A percentile compares a stretch with the other conserved stretches of the same genome.
Conservation (phyloP, 2,888 invertebrate genomes). For the Dryadula phaetusa region DNA sequence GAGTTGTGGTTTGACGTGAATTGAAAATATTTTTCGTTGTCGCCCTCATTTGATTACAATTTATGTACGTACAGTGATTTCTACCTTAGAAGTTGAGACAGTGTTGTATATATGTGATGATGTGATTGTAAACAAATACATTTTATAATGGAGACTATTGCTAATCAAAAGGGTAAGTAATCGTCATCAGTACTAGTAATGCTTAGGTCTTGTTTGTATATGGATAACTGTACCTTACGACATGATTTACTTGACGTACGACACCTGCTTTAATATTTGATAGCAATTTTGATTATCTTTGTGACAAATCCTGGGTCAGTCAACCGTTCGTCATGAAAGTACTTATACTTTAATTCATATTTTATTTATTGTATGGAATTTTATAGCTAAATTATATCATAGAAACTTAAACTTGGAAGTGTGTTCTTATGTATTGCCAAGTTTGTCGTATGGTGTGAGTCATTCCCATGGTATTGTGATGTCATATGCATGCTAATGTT, state of each 20-base stretch:
- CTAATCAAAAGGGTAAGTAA: conserved; percentile 78
- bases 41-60: conserved; percentile 57
- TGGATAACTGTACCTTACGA: conserved; percentile 77
- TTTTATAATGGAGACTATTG: conserved; percentile 77
- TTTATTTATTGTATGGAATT: conserved; percentile 10
- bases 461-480: conserved; percentile 73
- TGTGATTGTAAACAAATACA: conserved; percentile 65
- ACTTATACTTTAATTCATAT: conserved; percentile 19
- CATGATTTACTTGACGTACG: conserved; percentile 65
- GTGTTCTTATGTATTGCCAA: conserved; percentile 49
- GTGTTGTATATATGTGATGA: conserved; percentile 61
- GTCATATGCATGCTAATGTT: conserved; percentile 70
- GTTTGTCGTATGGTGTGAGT: conserved; percentile 67
- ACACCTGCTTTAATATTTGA: conserved; percentile 51
- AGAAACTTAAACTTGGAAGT: conserved; percentile 43
- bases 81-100: conserved; percentile 25
- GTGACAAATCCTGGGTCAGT: conserved; percentile 38
- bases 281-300: conserved; percentile 42
- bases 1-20: conserved; percentile 40
- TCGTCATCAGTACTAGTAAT: conserved; percentile 53
- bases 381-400: conserved; percentile 26
- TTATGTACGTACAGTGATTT: conserved; percentile 43
- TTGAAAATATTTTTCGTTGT: conserved; percentile 54
- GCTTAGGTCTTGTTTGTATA: conserved; percentile 72
- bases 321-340: conserved; percentile 35